These are phyloP conservation scores for Phrynocephalus forsythii DNA, from an alignment of 2,797 vertebrate genomes.

Conservation along the genomic window DNA sequence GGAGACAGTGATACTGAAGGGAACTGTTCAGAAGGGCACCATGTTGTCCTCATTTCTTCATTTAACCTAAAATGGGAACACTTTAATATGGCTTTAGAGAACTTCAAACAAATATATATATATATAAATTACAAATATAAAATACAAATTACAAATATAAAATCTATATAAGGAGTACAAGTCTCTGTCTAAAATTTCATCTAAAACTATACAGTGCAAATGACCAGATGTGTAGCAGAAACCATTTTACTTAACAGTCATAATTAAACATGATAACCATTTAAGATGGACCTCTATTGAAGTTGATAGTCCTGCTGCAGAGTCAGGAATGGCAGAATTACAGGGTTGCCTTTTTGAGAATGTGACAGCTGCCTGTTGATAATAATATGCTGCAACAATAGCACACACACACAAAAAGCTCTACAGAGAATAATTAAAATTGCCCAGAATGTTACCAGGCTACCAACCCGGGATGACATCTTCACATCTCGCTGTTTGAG, in stretches of 20 bases:
- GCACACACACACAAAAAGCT: conserved; percentile 26
- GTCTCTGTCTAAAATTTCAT: conserved; percentile 33
- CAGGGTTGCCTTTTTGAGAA: conserved; percentile 55
- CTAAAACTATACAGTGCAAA: conserved; percentile 57
- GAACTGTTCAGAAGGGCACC: not conserved
- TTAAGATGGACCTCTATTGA: not conserved
- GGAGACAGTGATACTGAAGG: not conserved
- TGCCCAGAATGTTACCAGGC: no score
- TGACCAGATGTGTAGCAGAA: conserved; percentile 58
- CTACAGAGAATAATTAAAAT: no score
- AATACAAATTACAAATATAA: no score
- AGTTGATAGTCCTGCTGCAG: not conserved
- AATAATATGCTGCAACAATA: conserved; percentile 65
- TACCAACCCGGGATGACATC: no score
- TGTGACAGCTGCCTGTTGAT: conserved; percentile 70
- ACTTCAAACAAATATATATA: no score
- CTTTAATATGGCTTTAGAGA: no score
- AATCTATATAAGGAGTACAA: no score
- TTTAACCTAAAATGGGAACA: not conserved
- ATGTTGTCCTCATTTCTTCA: not conserved
- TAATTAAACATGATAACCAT: not conserved
- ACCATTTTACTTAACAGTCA: conserved; percentile 43
- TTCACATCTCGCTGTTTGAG: no score
- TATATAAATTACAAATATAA: no score
- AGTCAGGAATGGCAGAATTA: not conserved